phyloP scores from a whole-genome alignment of 2,888 invertebrate genomes.

The Acleris cristana region DNA sequence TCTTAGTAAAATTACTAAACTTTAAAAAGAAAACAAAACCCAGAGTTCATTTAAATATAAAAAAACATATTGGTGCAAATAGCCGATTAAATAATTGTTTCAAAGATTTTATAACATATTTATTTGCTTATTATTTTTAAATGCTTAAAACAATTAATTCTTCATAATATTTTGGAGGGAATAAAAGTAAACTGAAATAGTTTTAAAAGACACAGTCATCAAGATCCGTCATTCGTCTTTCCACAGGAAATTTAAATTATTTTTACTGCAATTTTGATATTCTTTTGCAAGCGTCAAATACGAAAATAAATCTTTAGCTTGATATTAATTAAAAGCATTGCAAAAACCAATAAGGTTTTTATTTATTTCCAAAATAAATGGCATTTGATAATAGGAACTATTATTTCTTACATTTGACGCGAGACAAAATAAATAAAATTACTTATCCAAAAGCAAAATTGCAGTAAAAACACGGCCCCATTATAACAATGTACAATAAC shows the following conservation, averaged over 20 bases:
- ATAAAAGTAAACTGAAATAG: constrained; percentile 29
- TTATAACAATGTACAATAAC: constrained; percentile 64
- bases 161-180: constrained; percentile 34
- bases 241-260: constrained; percentile 15
- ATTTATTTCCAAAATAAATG: constrained; percentile 39
- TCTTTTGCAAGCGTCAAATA: constrained; percentile 36
- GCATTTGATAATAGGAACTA: constrained; percentile 38
- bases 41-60: too few relatives aligned
- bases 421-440: constrained; percentile 68
- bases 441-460: constrained; percentile 50
- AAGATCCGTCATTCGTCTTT: constrained; percentile 19
- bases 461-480: constrained; percentile 25
- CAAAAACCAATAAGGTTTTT: constrained; percentile 14
- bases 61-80: too few relatives aligned
- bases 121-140: background rate
- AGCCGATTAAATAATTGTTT: background rate
- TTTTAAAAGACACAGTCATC: constrained; percentile 20
- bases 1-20: too few relatives aligned
- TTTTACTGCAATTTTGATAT: constrained; percentile 28
- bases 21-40: too few relatives aligned
- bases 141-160: constrained; percentile 27
- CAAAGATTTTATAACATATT: background rate
- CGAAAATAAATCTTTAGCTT: constrained; percentile 36
- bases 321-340: constrained; percentile 25
- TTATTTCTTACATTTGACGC: constrained; percentile 39